These are phyloP conservation scores for Chloroceryle inda DNA, from an alignment of 2,797 vertebrate genomes.

Conservation along the genomic window DNA sequence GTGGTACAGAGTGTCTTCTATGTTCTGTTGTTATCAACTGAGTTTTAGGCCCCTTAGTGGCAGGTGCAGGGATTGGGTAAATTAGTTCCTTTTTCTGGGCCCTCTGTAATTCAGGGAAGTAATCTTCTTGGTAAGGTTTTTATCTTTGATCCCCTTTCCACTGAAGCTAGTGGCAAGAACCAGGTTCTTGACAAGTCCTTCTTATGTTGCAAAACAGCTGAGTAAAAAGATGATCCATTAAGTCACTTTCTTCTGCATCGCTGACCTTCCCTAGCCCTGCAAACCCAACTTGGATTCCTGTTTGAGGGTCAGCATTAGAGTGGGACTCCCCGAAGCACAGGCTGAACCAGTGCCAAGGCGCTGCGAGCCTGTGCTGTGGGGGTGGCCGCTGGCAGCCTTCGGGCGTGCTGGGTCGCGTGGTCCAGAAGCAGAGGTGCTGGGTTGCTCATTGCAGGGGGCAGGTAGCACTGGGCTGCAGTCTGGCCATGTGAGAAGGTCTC, in stretches of 20 bases:
- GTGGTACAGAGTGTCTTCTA: neutral
- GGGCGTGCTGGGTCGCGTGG: accelerated
- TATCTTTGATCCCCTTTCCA: neutral
- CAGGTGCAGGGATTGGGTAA: neutral
- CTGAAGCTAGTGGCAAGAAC: neutral
- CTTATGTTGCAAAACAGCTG: neutral
- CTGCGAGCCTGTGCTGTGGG: accelerated
- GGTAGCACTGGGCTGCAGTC: neutral
- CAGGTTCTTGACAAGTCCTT: neutral
- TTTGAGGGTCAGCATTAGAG: neutral
- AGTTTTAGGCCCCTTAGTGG: constrained; percentile 2
- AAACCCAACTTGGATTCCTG: neutral
- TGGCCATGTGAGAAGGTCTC: accelerated
- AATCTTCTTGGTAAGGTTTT: neutral
- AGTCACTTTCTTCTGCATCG: neutral
- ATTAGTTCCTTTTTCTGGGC: constrained; percentile 1
- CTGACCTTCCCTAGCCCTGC: neutral
- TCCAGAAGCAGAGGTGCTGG: neutral
- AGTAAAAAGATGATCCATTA: neutral
- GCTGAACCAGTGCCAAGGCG: accelerated
- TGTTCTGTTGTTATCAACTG: neutral
- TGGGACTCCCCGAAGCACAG: accelerated
- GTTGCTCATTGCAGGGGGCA: neutral
- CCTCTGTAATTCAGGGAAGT: neutral
- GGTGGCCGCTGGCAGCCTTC: neutral